Percentiles rank a stretch among this genome's conserved stretches.
Evolutionary conservation across 2,113 vertebrate genomes (phyloP).

Genomic region (Clinocottus analis): DNA sequence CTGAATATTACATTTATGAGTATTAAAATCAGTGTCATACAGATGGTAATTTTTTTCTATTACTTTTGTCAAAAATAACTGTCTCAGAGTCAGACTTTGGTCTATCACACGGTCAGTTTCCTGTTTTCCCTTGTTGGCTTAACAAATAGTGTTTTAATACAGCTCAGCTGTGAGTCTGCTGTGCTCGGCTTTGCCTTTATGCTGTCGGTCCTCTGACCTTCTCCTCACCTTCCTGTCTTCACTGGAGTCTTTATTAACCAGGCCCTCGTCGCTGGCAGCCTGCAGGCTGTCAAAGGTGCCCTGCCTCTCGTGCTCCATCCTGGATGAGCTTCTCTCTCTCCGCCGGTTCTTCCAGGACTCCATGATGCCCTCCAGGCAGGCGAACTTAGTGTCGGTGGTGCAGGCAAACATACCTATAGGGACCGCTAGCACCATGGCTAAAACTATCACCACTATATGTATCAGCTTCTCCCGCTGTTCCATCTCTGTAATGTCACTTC

Average conservation of each 20-base stretch:
- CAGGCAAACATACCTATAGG: slow-evolving; percentile 90
- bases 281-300: slow-evolving; percentile 86
- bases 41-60: background rate
- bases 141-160: slow-evolving; percentile 73
- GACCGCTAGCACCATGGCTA: slow-evolving; percentile 89
- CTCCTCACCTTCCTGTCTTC: slow-evolving; percentile 71
- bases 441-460: slow-evolving; percentile 90
- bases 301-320: slow-evolving; percentile 70
- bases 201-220: slow-evolving; percentile 72
- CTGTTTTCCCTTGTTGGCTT: slow-evolving; percentile 16
- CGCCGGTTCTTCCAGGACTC: slow-evolving; percentile 71
- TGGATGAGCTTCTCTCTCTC: slow-evolving; percentile 46
- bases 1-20: background rate
- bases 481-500: slow-evolving; percentile 86
- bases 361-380: slow-evolving; percentile 79
- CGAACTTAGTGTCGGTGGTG: slow-evolving; percentile 83
- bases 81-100: background rate
- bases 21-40: background rate
- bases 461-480: slow-evolving; percentile 90
- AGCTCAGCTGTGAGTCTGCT: slow-evolving; percentile 80
- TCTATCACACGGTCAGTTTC: slow-evolving; percentile 20
- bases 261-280: slow-evolving; percentile 83
- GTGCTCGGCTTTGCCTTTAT: slow-evolving; percentile 69
- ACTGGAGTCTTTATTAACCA: slow-evolving; percentile 79
- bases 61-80: background rate